Conservation (phyloP, 2,888 invertebrate genomes). For the Pocota personata region DNA sequence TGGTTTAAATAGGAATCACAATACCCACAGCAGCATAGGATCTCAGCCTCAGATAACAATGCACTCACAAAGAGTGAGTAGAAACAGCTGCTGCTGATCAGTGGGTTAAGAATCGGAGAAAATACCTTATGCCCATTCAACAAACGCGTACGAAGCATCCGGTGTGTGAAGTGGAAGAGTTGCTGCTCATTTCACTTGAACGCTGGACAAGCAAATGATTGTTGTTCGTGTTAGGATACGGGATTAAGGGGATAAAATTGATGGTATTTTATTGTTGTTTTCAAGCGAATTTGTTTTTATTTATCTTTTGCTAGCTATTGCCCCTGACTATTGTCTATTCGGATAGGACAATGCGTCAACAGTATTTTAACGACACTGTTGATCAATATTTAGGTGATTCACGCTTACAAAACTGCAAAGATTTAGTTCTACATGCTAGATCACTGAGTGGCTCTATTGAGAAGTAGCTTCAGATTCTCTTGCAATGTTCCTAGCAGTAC, state of each 20-base stretch:
- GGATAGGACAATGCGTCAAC: too few species aligned
- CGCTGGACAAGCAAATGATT: constrained; percentile 9
- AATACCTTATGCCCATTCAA: constrained; percentile 35
- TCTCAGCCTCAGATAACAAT: constrained; percentile 44
- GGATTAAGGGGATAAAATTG: background rate
- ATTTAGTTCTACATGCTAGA: too few species aligned
- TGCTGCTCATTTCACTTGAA: constrained; percentile 39
- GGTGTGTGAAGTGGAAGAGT: constrained; percentile 41
- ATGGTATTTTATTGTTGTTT: background rate
- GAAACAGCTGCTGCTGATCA: constrained; percentile 61
- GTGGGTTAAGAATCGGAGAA: constrained; percentile 31
- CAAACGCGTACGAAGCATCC: constrained; percentile 48
- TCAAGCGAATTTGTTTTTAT: too few species aligned
- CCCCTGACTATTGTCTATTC: too few species aligned
- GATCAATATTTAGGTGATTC: too few species aligned
- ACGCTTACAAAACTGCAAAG: too few species aligned
- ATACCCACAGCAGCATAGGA: constrained; percentile 11
- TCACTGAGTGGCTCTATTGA: too few species aligned
- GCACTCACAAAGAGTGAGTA: constrained; percentile 27
- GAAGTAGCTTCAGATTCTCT: too few species aligned
- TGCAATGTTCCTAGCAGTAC: too few species aligned
- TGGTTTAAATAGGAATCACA: constrained; percentile 33
- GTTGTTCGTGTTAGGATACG: background rate
- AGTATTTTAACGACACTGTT: too few species aligned
- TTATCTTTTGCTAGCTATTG: too few species aligned